Evolutionary conservation across 1,140 invertebrate genomes (phyloP), one percentile per base, ranked within the genome.

Genomic region (Reticulitermes speratus): DNA sequence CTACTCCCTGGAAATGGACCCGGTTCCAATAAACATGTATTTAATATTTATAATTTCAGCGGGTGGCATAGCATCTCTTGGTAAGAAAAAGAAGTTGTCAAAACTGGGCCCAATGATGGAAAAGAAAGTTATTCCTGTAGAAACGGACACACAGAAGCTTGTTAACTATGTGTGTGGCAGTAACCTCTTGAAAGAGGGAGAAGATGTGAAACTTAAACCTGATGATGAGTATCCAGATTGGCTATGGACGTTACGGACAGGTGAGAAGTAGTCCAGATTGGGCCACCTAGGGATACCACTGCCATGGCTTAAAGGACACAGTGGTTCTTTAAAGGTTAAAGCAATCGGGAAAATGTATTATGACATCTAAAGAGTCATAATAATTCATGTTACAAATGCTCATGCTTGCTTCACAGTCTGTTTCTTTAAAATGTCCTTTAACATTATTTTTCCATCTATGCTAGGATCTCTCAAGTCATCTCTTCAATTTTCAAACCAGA

Each of bases 171-270:
- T 96, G n/a, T 98, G 97, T 90, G 98, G 98, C 9, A 95, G 95
- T 85, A 98, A 98, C 90, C 94, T 97, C 86, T 92, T 93, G 55
- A 94, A 95, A 90, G 92, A 93, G 89, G 94, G 95, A 16, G 93
- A 97, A 91, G 97, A 98, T 90, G 90, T 98, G 30, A 93, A 97
- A 93, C 87, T 99, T 21, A 96, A 96, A 90, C 93, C 95, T 6
- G 96, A 98, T 90, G 93, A 92, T 85, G 97, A 98, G 90, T 99
- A 99, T 91, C 98, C 98, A 0, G 97, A 97, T 38, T 99, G 98
- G 98, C 90, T 99, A 32, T 99, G 97, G 97, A 92, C 88, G 0
- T 89, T 99, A 23, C 91, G 94, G 86, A 94, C 92, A 44, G 92
- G 92, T 88, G 88, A 88, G 87, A 84, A 5, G 19, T 55, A 55